Evolutionary conservation across 1,140 invertebrate species (phyloP).

Genomic region (Thaumatotibia leucotreta): DNA sequence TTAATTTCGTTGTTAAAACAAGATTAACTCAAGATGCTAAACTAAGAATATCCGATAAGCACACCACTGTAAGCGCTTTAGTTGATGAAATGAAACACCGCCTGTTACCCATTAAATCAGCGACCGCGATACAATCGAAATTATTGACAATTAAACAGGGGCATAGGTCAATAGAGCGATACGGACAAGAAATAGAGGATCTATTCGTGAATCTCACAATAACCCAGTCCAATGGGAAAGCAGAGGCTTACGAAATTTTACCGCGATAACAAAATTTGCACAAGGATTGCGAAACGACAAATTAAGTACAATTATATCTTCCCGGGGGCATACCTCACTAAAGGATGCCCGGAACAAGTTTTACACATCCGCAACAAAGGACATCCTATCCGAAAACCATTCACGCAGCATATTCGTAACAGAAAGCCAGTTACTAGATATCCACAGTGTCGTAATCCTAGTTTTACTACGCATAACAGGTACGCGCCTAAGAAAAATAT

Average conservation of each 20-base stretch:
- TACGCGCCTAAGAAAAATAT: neutral
- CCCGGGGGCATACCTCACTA: conserved; percentile 3
- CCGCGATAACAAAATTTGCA: conserved; percentile 17
- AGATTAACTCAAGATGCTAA: neutral
- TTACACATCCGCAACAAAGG: neutral
- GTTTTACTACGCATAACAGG: neutral
- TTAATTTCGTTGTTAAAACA: neutral
- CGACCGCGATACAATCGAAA: neutral
- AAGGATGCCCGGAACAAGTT: conserved; percentile 10
- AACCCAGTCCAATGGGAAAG: conserved; percentile 21
- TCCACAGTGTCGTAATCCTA: neutral
- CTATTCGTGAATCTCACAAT: conserved; percentile 24
- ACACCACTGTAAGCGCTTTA: neutral
- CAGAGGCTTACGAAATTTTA: neutral
- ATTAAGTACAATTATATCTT: conserved; percentile 19
- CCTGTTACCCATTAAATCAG: neutral
- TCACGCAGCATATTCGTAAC: neutral
- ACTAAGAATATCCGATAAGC: neutral
- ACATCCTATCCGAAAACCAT: neutral
- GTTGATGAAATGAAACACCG: neutral
- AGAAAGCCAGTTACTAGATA: neutral
- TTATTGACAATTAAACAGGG: neutral
- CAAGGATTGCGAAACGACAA: conserved; percentile 16
- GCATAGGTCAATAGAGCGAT: neutral
- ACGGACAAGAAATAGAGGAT: conserved; percentile 19